Base-by-base conservation (phyloP, 2,113 vertebrate species). In the Morone saxatilis region DNA sequence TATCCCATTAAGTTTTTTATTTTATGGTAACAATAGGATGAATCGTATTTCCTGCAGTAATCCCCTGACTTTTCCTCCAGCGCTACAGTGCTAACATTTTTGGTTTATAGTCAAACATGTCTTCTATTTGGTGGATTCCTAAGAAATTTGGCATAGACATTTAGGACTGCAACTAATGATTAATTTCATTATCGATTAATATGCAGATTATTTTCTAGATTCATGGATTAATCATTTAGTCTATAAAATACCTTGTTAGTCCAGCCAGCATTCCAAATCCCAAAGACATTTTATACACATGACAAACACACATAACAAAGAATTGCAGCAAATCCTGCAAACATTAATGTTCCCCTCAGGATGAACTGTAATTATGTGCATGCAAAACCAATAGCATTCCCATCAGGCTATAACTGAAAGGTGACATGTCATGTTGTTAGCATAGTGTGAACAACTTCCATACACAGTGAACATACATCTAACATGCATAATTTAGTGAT, bases 401-500 rank as follows among this genome's bases (percentile, higher is more conserved):
- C 20, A 22, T 56, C 25, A 36, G 25, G 2, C 25, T n/a, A 6
- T 8, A 14, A 54, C 68, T n/a, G 17, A 66, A 45, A 36, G 22
- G 38, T 36, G 38, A 54, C 60, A 43, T 9, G 9, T 19, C 31
- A 16, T 20, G 16, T 12, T 45, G 69, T 38, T 47, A 31, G 66
- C 20, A 11, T 6, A 61, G 11, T 22, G 53, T 59, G 43, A 22
- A 25, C 13, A 60, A 5, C 17, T 51, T 17, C 11, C n/a, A 14
- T 5, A 43, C 43, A 71, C 10, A 66, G 22, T 17, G 60, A n/a
- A 8, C 14, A 20, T 41, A 38, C 72, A 54, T 45, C 25, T 25
- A 22, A 63, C 51, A 12, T 62, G 59, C n/a, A 75, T 67, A 66
- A 47, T 62, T 70, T 41, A 57, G 7, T n/a, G 16, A 47, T 65